phyloP scores from a whole-genome alignment of 2,888 invertebrate genomes.

The Heliconius aoede region DNA sequence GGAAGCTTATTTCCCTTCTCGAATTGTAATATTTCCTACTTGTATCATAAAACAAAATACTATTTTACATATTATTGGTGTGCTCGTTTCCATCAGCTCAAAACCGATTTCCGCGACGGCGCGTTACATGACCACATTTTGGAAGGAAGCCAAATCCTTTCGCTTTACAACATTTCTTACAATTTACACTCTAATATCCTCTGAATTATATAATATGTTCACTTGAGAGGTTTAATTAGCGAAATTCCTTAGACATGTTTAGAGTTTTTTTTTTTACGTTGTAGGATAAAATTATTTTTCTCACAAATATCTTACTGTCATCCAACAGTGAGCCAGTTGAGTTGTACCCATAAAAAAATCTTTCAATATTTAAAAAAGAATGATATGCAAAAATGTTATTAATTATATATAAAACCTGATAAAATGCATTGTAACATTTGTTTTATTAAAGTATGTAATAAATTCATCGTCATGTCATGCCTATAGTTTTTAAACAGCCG shows the following conservation, averaged over 20 bases:
- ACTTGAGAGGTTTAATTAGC: not conserved
- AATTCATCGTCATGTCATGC: not conserved
- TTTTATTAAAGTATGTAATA: not conserved
- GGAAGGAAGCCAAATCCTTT: slow-evolving; percentile 34
- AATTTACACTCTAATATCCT: slow-evolving; percentile 22
- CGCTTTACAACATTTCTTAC: slow-evolving; percentile 30
- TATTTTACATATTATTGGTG: not conserved
- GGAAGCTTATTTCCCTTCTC: not conserved
- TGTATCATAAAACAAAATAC: not conserved
- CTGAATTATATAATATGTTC: not conserved
- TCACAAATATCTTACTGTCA: too few relatives aligned
- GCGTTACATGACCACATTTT: slow-evolving; percentile 31
- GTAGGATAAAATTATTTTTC: too few relatives aligned
- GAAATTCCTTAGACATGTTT: not conserved
- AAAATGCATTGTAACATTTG: not conserved
- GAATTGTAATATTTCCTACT: not conserved
- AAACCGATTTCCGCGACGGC: slow-evolving; percentile 24
- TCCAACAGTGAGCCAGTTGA: too few relatives aligned
- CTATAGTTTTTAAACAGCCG: not conserved
- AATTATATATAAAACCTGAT: too few relatives aligned
- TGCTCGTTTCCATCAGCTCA: not conserved
- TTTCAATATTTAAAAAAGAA: too few relatives aligned
- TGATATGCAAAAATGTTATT: too few relatives aligned
- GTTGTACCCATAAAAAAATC: too few relatives aligned
- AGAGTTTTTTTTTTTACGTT: too few relatives aligned